phyloP scores from a whole-genome alignment of 2,888 invertebrate species.

The Pelosia muscerda region DNA sequence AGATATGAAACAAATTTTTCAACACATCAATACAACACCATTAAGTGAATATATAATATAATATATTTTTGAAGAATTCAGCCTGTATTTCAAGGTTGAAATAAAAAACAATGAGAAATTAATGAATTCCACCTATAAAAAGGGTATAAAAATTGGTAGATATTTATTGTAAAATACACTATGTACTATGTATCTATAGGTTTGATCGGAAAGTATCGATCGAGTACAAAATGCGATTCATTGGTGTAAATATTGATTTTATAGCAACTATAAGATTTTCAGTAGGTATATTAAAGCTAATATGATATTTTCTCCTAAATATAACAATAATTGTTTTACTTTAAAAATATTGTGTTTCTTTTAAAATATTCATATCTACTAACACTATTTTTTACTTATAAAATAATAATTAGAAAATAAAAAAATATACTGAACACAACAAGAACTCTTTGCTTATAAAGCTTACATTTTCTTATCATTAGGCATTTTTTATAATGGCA shows the following conservation, averaged over 20 bases:
- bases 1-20: too few relatives aligned
- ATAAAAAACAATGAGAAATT: too few relatives aligned
- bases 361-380: conserved; percentile 1
- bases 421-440: conserved; percentile 42
- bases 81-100: too few relatives aligned
- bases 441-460: conserved; percentile 29
- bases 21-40: too few relatives aligned
- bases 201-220: background rate
- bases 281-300: background rate
- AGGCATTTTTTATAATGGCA: conserved; percentile 19
- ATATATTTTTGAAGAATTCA: too few relatives aligned
- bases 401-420: conserved; percentile 34
- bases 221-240: background rate
- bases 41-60: too few relatives aligned
- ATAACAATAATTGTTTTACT: background rate
- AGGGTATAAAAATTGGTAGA: background rate
- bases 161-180: background rate
- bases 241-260: background rate
- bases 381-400: conserved; percentile 17
- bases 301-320: background rate
- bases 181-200: too few relatives aligned
- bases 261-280: background rate
- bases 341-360: background rate
- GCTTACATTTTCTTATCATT: conserved; percentile 10
- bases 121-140: background rate